Evolutionary conservation across 2,888 invertebrate genomes (phyloP), one percentile per base, ranked within the genome.

Genomic region (Tachystola acroxantha): DNA sequence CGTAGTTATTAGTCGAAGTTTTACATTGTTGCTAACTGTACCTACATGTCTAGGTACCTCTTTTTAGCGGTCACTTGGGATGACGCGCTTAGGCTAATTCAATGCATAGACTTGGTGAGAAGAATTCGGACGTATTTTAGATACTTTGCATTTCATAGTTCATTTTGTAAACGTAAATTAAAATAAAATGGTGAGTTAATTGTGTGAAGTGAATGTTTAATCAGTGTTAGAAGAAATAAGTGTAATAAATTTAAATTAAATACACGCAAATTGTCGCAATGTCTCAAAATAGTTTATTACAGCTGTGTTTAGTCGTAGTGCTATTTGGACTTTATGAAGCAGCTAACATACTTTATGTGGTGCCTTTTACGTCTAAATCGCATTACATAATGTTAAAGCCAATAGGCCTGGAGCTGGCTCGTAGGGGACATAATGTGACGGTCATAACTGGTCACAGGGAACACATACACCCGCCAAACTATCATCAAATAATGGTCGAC

Each of bases 341-440:
- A 6, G 45, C 47, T 10, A 81, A 84, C 47, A 88, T 89, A 46
- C 59, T 89, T 10, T 79, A 76, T 33, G 62, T 82, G 4, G 61
- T 81, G 34, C 88, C 88, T 1, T 84, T 88, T 48, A 76, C 85
- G 2, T 76, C 81, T 1, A 81, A 66, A 41, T 88, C 88, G 11
- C 89, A 89, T 50, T 69, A 76, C 40, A 75, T 86, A 39, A 58
- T 81, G 56, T 58, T 88, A 25, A 73, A 75, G 43, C 75, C 81
- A 0, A 70, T 89, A 13, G 80, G 88, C 2, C 48, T 86, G 28
- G 88, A 86, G 42, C 55, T 89, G 28, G 88, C 88, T 3, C 54
- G 62, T n/a, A 69, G 82, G 34, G 88, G 88, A 0, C 89, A 89
- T 45, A 82, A 88, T 50, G 84, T 89, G 1, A 88, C 88, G 1